Conservation (phyloP, 37 sponge, comb jelly and placozoan genomes). For the Ephydatia muelleri region DNA sequence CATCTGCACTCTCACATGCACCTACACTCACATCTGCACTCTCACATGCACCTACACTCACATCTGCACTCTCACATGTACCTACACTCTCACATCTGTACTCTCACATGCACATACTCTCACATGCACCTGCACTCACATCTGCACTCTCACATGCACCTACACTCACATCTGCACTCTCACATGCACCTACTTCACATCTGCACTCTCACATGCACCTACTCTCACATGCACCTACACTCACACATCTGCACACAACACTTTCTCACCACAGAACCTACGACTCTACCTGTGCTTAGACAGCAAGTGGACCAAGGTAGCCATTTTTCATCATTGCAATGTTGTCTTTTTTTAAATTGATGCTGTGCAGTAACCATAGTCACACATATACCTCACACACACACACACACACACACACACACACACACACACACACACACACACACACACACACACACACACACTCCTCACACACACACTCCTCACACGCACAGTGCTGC, state of each 20-base stretch:
- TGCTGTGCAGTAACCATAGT: too few species aligned
- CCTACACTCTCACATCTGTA: too few species aligned
- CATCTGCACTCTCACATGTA: too few species aligned
- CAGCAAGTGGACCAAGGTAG: constrained; percentile 30
- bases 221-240: too few species aligned
- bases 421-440: background rate
- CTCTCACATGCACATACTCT: too few species aligned
- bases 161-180: background rate
- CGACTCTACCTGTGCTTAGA: constrained; percentile 41
- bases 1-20: background rate
- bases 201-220: background rate
- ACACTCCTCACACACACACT: background rate
- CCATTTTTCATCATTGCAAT: background rate
- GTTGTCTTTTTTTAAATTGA: background rate
- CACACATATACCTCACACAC: background rate
- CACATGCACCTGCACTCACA: too few species aligned
- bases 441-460: background rate
- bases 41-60: too few species aligned
- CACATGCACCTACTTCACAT: background rate
- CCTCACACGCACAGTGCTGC: too few species aligned
- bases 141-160: background rate
- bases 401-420: background rate
- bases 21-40: too few species aligned
- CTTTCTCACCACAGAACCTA: constrained; percentile 18
- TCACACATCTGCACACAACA: background rate